Percentiles rank a stretch among this genome's conserved stretches.
These are phyloP conservation scores for Troides aeacus DNA, from an alignment of 2,888 invertebrate species.

Conservation along the genomic window DNA sequence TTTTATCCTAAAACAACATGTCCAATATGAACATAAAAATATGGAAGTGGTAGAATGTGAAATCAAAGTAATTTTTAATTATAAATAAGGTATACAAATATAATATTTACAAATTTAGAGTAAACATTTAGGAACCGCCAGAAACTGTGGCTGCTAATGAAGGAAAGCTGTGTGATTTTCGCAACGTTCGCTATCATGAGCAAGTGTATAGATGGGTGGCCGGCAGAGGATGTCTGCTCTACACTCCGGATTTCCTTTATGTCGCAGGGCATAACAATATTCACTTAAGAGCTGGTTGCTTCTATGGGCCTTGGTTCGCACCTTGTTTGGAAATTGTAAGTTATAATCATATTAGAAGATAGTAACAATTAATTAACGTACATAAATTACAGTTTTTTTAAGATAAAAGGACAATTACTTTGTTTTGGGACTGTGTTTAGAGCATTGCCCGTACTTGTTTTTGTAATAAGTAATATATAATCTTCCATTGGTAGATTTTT, in stretches of 20 bases:
- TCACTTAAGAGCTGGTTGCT: constrained; percentile 56
- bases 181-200: constrained; percentile 62
- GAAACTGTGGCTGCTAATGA: constrained; percentile 48
- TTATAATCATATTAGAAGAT: background rate
- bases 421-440: too few species aligned
- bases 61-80: too few species aligned
- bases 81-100: too few species aligned
- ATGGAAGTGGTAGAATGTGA: too few species aligned
- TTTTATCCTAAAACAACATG: too few species aligned
- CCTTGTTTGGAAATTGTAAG: constrained; percentile 72
- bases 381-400: too few species aligned
- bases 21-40: too few species aligned
- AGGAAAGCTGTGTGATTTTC: constrained; percentile 62
- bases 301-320: constrained; percentile 58
- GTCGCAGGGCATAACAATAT: constrained; percentile 55
- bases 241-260: constrained; percentile 65
- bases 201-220: constrained; percentile 72
- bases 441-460: too few species aligned
- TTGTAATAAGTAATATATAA: too few species aligned
- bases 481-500: too few species aligned
- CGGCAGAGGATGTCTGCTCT: constrained; percentile 67
- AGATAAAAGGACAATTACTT: too few species aligned
- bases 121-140: constrained; percentile 53
- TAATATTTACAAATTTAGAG: too few species aligned
- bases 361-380: background rate